Base-by-base conservation (phyloP, 2,113 vertebrate genomes). In the Salvelinus sp. region DNA sequence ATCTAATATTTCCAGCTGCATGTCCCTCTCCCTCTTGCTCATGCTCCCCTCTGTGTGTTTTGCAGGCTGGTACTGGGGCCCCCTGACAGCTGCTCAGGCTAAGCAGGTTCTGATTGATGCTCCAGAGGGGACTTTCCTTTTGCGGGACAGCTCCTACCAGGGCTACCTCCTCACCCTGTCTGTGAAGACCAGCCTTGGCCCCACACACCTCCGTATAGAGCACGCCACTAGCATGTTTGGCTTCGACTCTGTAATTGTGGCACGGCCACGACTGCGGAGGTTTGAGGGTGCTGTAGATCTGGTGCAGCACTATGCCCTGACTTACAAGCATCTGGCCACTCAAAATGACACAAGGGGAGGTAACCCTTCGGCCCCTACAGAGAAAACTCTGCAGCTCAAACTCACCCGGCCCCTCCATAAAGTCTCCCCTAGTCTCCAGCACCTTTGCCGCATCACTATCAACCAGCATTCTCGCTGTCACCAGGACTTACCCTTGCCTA, bases 31-130 rank as follows among this genome's bases (percentile, higher is more conserved):
- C 5, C 54, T 62, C 27, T 62, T 25, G 7, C 23, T 25, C 50
- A 27, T 20, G 18, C 16, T 10, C 54, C 12, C 38, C 9, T 44
- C 48, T 47, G 1, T 74, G 25, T 48, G 1, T 65, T 76, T 54
- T 70, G 3, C 74, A 90, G 88, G 86, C 64, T 89, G 88, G 86
- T 90, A 89, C 76, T 89, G 88, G 88, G 89, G 86, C 22, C 58
- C 85, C 2, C 58, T 89, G 23, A 84, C 82, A 0, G 86, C 86
- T 22, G 63, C 74, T 6, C 76, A 90, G 73, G 87, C 87, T 25
- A 83, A 76, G 13, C 75, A 82, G 60, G 70, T 88, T 3, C 74
- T 90, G 67, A 80, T 63, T 3, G 71, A 74, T 3, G 72, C 79
- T 3, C 69, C 71, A 16, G 86, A 88, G 22, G 86, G 87, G 23